Evolutionary conservation across 2,797 vertebrate species (phyloP), one percentile per base, ranked within the genome.

Genomic region (Diglossa cyanea): DNA sequence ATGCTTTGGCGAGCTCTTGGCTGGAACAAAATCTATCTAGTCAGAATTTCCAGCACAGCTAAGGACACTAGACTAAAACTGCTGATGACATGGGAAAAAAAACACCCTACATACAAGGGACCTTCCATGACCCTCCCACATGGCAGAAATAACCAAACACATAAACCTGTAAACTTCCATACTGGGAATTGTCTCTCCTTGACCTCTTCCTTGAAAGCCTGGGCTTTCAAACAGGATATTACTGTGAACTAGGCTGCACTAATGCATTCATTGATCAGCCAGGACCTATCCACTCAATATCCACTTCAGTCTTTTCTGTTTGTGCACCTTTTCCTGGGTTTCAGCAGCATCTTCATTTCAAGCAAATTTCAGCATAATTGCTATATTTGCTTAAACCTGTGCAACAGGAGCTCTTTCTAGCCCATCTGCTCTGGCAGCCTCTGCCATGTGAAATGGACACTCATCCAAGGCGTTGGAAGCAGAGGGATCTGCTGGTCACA

Each of bases 371-470:
- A 96, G 93, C 80, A 91, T 86, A 93, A 96, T 96, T 77, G 44
- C 63, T 30, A 19, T 90, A 78, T 97, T 97, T 95, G 94, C 96
- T 96, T 95, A 95, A 96, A 97, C 93, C 95, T 87, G 73, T 93
- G 95, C 55, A 30, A 92, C 87, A 57, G 70, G 88, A 92, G 89
- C 93, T 10, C 13, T 63, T 82, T 72, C 30, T 35, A 53, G 72
- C 57, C 80, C 90, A 25, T 91, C 92, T 96, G 87, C 66, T 91
- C 71, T 63, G 70, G 88, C 90, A 96, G 76, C 85, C 71, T 50
- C 88, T 75, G 50, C 88, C 81, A 55, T 19, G 51, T 35, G 25
- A 83, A 86, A 87, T 10, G 84, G 94, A 86, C 55, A 53, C 51
- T 55, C n/a, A 14, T 80, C 76, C 42, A 24, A 94, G 71, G 31